Base-by-base conservation (phyloP, 2,797 vertebrate genomes). In the Meda fulgida region DNA sequence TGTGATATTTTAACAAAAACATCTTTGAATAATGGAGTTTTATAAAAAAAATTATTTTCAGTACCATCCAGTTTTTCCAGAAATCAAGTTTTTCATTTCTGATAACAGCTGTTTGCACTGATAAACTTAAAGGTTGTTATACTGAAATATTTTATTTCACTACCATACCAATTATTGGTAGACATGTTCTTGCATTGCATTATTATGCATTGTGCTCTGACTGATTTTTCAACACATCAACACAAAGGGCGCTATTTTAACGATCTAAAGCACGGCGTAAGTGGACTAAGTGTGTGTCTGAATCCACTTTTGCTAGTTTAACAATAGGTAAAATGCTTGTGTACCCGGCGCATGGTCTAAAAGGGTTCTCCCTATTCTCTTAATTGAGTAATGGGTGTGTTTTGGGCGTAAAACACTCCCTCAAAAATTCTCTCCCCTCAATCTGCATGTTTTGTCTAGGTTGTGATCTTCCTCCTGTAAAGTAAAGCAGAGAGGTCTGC, bases 401-500 rank as follows among this genome's bases (percentile, higher is more conserved):
- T 46, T 48, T 16, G 46, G 46, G 46, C 4, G 14, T 48, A 16
- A 46, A 46, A 46, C 43, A 46, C 13, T 14, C 43, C 11, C 43
- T 46, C 13, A 46, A 46, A 46, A 48, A 16, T 48, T 48, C 23
- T 26, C 4, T 60, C 23, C 21, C 7, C 60, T 31, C 14, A 7
- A 46, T 73, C 46, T 73, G 71, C 43, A 29, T 73, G 16, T 48
- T 71, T 71, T 71, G 7, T 71, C 7, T 26, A 29, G 38, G 23
- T 46, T 72, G 14, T 71, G 69, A 29, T 5, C 70, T 72, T 73
- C 26, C 71, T 73, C 4, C 72, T 66, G 80, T 43, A 77, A 83
- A 84, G 80, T 43, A 77, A 83, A 84, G 65, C 66, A 34, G 48
- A 93, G 91, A 94, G 91, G 83, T 87, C 85, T 91, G 90, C 88